A percentile compares a stretch with the other conserved stretches of the same genome.
Evolutionary conservation across 1,140 invertebrate genomes (phyloP).

Genomic region (Zaprionus camerounensis): DNA sequence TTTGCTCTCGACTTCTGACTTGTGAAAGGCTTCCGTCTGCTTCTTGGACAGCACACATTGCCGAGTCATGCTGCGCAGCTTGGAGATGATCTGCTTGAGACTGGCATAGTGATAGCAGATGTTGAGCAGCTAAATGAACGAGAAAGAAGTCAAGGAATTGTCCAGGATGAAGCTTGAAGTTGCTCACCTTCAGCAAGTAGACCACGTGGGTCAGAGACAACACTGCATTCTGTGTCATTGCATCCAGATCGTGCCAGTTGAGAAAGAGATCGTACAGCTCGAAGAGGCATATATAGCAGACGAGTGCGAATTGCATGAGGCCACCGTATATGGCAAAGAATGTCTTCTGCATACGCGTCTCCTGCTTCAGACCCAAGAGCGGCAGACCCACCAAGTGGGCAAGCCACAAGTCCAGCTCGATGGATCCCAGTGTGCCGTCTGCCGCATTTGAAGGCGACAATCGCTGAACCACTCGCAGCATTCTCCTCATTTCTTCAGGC

Average conservation of each 20-base stretch:
- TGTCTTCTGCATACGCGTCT: constrained; percentile 35
- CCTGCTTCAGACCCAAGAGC: constrained; percentile 48
- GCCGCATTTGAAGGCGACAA: constrained; percentile 56
- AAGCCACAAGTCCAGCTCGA: constrained; percentile 68
- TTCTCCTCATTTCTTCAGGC: constrained; percentile 36
- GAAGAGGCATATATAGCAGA: constrained; percentile 42
- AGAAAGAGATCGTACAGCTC: constrained; percentile 65
- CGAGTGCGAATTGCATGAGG: constrained; percentile 24
- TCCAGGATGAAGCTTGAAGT: background rate
- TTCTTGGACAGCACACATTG: constrained; percentile 39
- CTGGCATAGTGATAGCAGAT: constrained; percentile 45
- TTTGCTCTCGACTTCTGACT: constrained; percentile 56
- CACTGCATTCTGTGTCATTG: constrained; percentile 64
- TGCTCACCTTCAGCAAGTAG: constrained; percentile 55
- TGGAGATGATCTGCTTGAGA: constrained; percentile 26
- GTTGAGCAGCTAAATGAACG: constrained; percentile 43
- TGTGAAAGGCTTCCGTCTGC: constrained; percentile 50
- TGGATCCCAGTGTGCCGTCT: constrained; percentile 60
- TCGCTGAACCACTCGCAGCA: constrained; percentile 35
- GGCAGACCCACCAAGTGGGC: constrained; percentile 63
- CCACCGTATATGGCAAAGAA: constrained; percentile 19
- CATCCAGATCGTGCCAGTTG: constrained; percentile 56
- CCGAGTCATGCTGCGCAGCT: constrained; percentile 36
- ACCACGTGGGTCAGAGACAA: constrained; percentile 63
- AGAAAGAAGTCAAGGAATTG: background rate